phyloP scores from a whole-genome alignment of 2,888 invertebrate species.

The Baccha elongata region DNA sequence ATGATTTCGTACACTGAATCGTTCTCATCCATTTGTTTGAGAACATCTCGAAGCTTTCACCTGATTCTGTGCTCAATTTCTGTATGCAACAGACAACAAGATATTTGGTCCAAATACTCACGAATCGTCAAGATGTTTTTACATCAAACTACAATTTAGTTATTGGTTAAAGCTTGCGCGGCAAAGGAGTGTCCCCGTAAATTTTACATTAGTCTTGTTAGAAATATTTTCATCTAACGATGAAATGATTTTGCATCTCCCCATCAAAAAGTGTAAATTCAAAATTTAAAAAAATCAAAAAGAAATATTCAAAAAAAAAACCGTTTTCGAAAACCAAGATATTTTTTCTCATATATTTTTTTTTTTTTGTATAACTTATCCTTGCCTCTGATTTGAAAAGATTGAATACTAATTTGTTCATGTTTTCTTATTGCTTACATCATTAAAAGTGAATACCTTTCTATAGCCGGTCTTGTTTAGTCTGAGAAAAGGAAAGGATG shows the following conservation, averaged over 20 bases:
- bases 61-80: constrained; percentile 28
- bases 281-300: neutral
- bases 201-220: constrained; percentile 10
- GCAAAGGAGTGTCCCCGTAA: constrained; percentile 55
- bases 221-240: constrained; percentile 12
- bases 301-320: neutral
- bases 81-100: constrained; percentile 62
- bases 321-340: neutral
- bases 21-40: constrained; percentile 14
- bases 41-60: constrained; percentile 25
- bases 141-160: constrained; percentile 64
- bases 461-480: constrained; percentile 40
- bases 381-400: neutral
- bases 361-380: neutral
- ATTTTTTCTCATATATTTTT: neutral
- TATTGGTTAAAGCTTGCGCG: constrained; percentile 65
- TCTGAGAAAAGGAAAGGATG: constrained; percentile 34
- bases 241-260: neutral
- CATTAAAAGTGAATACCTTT: constrained; percentile 38
- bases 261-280: neutral
- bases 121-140: constrained; percentile 40
- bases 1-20: neutral
- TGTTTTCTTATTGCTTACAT: constrained; percentile 52
- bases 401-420: constrained; percentile 10
- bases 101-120: constrained; percentile 11